A percentile compares a stretch with the other conserved stretches of the same genome.
Evolutionary conservation across 2,113 vertebrate genomes (phyloP).

Genomic region (Anthoscopus minutus): DNA sequence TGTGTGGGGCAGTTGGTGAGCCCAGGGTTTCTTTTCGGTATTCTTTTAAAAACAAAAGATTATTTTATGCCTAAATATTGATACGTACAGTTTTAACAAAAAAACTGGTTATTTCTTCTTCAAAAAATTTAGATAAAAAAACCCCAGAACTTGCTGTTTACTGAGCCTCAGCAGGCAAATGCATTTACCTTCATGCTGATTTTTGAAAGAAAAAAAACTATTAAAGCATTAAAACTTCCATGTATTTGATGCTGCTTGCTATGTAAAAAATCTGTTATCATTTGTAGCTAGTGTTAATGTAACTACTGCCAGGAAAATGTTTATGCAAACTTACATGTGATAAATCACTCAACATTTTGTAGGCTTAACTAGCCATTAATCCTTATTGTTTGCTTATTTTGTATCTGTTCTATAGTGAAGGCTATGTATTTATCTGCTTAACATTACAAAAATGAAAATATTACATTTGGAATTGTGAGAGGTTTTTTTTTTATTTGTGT

Average conservation of each 20-base stretch:
- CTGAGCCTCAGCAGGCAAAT: neutral
- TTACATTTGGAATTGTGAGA: neutral
- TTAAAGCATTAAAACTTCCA: neutral
- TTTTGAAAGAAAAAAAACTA: neutral
- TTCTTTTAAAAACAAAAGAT: neutral
- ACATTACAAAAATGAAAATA: neutral
- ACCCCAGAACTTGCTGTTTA: rapidly evolving
- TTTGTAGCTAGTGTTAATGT: neutral
- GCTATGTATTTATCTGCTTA: neutral
- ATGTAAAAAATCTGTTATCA: rapidly evolving
- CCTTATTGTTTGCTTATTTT: neutral
- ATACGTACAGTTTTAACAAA: neutral
- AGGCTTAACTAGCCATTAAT: neutral
- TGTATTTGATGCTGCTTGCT: neutral
- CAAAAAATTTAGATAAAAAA: neutral
- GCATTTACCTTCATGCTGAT: neutral
- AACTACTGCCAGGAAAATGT: neutral
- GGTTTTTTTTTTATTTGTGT: neutral
- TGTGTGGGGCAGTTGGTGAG: neutral
- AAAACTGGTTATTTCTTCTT: neutral
- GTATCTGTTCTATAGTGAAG: neutral
- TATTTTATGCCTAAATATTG: neutral
- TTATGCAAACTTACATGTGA: neutral
- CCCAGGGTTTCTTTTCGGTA: neutral
- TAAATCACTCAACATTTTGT: neutral